phyloP scores from a whole-genome alignment of 2,113 vertebrate genomes.

The Platycercus adscitus region DNA sequence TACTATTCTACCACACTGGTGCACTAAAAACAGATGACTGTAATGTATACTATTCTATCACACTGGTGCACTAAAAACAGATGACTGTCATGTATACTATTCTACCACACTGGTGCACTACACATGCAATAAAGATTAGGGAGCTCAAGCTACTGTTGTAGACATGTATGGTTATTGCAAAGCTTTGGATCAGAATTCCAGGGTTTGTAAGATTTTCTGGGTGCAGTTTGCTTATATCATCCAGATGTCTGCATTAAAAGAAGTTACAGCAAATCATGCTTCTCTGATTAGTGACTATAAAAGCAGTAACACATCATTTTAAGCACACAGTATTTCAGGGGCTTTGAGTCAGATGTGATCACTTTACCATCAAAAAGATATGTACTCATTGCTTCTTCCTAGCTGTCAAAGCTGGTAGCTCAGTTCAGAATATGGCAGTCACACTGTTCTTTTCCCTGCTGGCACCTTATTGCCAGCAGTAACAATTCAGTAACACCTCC shows the following conservation, averaged over 20 bases:
- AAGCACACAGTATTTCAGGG: background rate
- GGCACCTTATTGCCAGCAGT: slow-evolving; percentile 35
- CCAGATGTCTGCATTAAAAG: background rate
- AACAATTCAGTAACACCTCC: slow-evolving; percentile 40
- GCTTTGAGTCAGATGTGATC: slow-evolving; percentile 28
- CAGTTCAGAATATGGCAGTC: slow-evolving; percentile 7
- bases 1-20: background rate
- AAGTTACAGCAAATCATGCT: background rate
- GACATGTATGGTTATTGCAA: background rate
- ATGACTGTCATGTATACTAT: background rate
- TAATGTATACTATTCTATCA: background rate
- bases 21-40: background rate
- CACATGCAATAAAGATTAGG: background rate
- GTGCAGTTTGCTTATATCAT: background rate
- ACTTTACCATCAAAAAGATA: slow-evolving; percentile 2
- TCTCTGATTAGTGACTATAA: background rate
- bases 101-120: background rate
- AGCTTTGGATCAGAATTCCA: background rate
- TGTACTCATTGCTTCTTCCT: background rate
- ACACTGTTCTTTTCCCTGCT: slow-evolving; percentile 20
- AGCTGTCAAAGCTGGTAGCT: slow-evolving; percentile 38
- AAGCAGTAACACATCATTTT: background rate
- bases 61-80: background rate
- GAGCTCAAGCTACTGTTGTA: background rate
- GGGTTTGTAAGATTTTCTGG: background rate